phyloP scores from a whole-genome alignment of 2,888 invertebrate genomes.

The Thecophora atra region DNA sequence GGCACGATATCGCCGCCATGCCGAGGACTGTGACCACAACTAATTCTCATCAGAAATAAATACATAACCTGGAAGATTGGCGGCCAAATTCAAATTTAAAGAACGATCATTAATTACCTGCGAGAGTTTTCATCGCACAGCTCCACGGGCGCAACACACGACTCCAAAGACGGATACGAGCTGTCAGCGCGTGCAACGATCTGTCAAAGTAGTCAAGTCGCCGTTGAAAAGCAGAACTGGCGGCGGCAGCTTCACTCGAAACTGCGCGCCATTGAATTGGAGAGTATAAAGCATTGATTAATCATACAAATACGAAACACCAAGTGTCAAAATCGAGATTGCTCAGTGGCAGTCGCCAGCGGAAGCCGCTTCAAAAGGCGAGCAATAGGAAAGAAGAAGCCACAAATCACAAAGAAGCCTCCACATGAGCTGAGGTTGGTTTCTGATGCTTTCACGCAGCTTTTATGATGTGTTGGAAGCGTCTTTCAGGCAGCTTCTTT shows the following conservation, averaged over 20 bases:
- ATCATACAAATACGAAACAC: slow-evolving; percentile 47
- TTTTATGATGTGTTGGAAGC: neutral
- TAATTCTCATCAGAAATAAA: neutral
- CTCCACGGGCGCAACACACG: neutral
- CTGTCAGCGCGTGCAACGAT: slow-evolving; percentile 57
- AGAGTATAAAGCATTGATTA: slow-evolving; percentile 55
- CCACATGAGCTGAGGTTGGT: neutral
- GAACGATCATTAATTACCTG: slow-evolving; percentile 58
- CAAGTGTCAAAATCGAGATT: slow-evolving; percentile 46
- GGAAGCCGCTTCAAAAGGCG: neutral
- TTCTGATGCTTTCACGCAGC: neutral
- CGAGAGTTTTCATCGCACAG: slow-evolving; percentile 50
- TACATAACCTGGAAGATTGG: slow-evolving; percentile 13
- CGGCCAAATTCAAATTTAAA: slow-evolving; percentile 47
- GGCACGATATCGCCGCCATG: neutral
- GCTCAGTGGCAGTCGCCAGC: slow-evolving; percentile 2
- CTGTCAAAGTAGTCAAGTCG: slow-evolving; percentile 49
- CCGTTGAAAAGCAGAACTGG: slow-evolving; percentile 27
- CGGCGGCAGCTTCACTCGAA: slow-evolving; percentile 33
- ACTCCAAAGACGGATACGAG: slow-evolving; percentile 37
- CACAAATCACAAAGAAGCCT: neutral
- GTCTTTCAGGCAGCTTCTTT: neutral
- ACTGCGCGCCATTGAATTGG: neutral
- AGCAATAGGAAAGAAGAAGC: neutral
- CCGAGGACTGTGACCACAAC: neutral